Percentiles rank a stretch among this genome's conserved stretches.
phyloP scores from a whole-genome alignment of 2,113 vertebrate genomes.

The Leptobrachium leishanense region DNA sequence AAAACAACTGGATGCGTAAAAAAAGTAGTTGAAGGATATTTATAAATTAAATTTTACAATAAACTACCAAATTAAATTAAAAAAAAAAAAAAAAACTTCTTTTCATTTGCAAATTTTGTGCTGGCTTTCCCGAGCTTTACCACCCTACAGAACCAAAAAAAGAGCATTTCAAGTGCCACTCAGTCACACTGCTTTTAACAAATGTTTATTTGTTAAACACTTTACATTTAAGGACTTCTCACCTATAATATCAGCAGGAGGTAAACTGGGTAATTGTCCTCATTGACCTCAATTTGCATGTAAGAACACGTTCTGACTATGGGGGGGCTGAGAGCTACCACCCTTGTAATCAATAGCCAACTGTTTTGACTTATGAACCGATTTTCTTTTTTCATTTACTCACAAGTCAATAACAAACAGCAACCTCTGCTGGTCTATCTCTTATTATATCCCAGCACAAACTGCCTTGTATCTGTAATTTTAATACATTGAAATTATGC shows the following conservation, averaged over 20 bases:
- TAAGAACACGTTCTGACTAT: constrained; percentile 22
- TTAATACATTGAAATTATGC: background rate
- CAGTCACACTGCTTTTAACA: constrained; percentile 41
- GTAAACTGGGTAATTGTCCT: constrained; percentile 37
- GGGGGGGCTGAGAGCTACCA: constrained; percentile 39
- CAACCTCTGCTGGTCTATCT: constrained; percentile 37
- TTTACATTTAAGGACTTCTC: constrained; percentile 27
- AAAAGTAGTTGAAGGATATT: too few relatives aligned
- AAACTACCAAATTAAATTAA: background rate
- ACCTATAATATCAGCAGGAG: constrained; percentile 43
- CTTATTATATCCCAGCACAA: background rate
- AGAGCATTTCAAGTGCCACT: constrained; percentile 1
- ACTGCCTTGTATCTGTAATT: background rate
- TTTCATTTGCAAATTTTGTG: background rate
- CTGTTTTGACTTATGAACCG: constrained; percentile 29
- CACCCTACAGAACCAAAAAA: background rate
- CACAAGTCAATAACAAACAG: constrained; percentile 32
- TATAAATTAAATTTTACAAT: background rate
- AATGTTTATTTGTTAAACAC: constrained; percentile 39
- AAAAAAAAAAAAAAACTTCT: background rate
- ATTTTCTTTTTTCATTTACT: constrained; percentile 29
- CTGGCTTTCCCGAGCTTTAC: too few relatives aligned
- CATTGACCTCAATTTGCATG: constrained; percentile 27
- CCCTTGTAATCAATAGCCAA: constrained; percentile 40
- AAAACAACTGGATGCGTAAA: too few relatives aligned